Evolutionary conservation across 1,140 invertebrate genomes (phyloP), one percentile per base, ranked within the genome.

Genomic region (Vanessa tameamea): DNA sequence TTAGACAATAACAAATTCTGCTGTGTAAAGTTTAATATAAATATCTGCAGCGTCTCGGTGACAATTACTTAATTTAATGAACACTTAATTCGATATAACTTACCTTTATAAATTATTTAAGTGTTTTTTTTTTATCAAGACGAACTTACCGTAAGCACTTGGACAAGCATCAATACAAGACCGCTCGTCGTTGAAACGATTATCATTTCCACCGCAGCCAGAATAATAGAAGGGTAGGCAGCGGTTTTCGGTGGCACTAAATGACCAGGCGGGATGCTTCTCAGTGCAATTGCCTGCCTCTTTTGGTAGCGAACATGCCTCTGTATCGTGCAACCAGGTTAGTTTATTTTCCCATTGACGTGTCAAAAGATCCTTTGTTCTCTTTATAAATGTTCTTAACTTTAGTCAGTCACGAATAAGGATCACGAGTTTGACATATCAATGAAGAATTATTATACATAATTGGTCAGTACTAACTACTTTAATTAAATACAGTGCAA

Each of bases 181-280:
- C 76, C 95, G 94, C 89, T 95, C 94, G 86, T 94, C 95, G 55
- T 94, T 94, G 94, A 98, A 99, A 85, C 96, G 96, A 94, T 99
- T 99, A 83, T 94, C 94, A 94, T 98, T 99, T 75, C 97, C 98
- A 79, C 95, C 95, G 93, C 97, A 98, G 77, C 98, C 98, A 73
- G 95, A 96, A 94, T 97, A 99, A 95, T 98, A 98, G 94, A 99
- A 99, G 59, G 97, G 97, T 94, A 96, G 94, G 95, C 98, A 99
- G 70, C 96, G 95, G 87, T 98, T 97, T 88, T 98, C 96, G 47
- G 94, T 93, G 59, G 94, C 93, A 88, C 98, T 97, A 94, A 97
- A 99, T 91, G 96, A 96, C 98, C 98, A 99, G 79, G 95, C 94
- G 43, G 97, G 94, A 64, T 95, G 88, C 78, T 95, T 95, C 79